These are phyloP conservation scores for Acanthosepion esculentum DNA, from an alignment of 2,888 invertebrate species.

Conservation along the genomic window DNA sequence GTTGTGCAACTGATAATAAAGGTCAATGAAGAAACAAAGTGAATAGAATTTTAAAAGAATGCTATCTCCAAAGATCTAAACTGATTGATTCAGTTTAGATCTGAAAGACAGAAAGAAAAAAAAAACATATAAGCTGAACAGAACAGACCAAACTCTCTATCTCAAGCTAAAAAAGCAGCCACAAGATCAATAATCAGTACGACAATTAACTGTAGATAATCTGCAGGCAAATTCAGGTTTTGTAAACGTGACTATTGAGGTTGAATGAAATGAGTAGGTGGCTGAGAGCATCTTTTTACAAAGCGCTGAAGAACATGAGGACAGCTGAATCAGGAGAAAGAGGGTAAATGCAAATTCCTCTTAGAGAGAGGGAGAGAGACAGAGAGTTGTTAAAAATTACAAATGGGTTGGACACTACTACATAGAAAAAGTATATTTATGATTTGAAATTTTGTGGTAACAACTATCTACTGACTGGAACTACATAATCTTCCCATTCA, in stretches of 20 bases:
- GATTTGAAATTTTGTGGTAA: no score
- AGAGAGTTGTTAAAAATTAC: neutral
- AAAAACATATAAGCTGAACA: neutral
- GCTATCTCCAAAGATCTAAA: neutral
- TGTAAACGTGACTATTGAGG: neutral
- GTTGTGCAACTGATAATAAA: no score
- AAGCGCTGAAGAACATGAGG: neutral
- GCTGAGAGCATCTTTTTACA: neutral
- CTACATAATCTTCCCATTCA: no score
- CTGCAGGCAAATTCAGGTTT: constrained; percentile 33
- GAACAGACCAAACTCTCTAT: neutral
- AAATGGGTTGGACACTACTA: no score
- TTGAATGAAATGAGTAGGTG: constrained; percentile 11
- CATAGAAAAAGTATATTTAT: no score
- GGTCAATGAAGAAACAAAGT: neutral
- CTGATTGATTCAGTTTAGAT: neutral
- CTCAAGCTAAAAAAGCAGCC: neutral
- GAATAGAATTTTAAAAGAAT: neutral
- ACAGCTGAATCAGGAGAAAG: neutral
- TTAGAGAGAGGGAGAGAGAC: neutral
- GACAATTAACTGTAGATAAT: constrained; percentile 8
- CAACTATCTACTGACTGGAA: no score
- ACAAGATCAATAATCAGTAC: neutral
- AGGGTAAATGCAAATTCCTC: neutral
- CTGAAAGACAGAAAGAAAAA: no score